These are phyloP conservation scores for Agraylea sexmaculata DNA, from an alignment of 1,140 invertebrate genomes.

Conservation along the genomic window DNA sequence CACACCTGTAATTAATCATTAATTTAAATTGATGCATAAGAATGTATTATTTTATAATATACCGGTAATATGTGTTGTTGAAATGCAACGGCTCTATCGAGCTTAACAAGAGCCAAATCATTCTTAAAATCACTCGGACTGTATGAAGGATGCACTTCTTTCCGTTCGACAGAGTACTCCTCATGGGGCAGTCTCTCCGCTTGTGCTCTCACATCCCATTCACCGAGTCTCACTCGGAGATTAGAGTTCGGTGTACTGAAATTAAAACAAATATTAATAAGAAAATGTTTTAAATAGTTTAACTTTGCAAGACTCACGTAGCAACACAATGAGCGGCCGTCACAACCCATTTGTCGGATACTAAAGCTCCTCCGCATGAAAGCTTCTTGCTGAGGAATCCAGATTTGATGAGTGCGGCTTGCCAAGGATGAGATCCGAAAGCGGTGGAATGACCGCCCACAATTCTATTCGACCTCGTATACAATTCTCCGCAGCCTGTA, in stretches of 20 bases:
- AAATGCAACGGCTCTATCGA: slow-evolving; percentile 66
- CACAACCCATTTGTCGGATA: slow-evolving; percentile 81
- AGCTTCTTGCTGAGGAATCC: slow-evolving; percentile 82
- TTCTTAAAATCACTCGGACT: slow-evolving; percentile 80
- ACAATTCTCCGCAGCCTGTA: slow-evolving; percentile 78
- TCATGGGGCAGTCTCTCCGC: slow-evolving; percentile 74
- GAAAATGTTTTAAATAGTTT: neutral
- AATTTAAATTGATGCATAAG: neutral
- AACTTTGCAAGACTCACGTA: slow-evolving; percentile 54
- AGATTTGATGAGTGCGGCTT: slow-evolving; percentile 86
- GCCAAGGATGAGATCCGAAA: slow-evolving; percentile 91
- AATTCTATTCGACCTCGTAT: slow-evolving; percentile 75
- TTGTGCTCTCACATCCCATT: slow-evolving; percentile 80
- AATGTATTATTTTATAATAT: slow-evolving; percentile 31
- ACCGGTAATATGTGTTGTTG: slow-evolving; percentile 85
- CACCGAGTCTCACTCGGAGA: slow-evolving; percentile 75
- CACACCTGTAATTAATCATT: slow-evolving; percentile 56
- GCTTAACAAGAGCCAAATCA: slow-evolving; percentile 74
- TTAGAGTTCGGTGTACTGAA: slow-evolving; percentile 63
- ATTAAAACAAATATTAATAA: slow-evolving; percentile 8
- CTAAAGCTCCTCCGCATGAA: slow-evolving; percentile 80
- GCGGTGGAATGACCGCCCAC: slow-evolving; percentile 83
- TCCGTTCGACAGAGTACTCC: slow-evolving; percentile 76
- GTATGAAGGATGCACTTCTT: slow-evolving; percentile 82
- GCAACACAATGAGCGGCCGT: slow-evolving; percentile 82